Evolutionary conservation across 2,797 vertebrate genomes (phyloP), one percentile per base, ranked within the genome.

Genomic region (Acipenser transmontanus): DNA sequence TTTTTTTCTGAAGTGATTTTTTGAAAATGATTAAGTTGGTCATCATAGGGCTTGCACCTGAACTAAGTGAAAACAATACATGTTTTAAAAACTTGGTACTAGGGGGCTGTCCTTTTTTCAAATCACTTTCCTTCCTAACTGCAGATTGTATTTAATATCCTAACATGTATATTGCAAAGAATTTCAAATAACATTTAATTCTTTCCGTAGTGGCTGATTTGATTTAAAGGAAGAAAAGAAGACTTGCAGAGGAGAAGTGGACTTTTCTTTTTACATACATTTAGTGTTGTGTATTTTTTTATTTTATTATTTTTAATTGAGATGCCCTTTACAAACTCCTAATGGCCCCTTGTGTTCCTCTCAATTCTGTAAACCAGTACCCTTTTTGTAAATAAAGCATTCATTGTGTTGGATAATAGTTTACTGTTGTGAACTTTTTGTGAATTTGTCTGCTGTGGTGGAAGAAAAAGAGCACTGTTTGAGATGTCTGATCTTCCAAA

Each of bases 171-270:
- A 17, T 17, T 17, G 17, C 1, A 17, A 17, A 17, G 17, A 17
- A 17, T 14, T 17, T 10, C 56, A 59, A 49, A 59, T 49, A 14
- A 48, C 34, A 9, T 12, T 59, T 13, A 13, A 7, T 59, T n/a
- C 13, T 63, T 66, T 61, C 72, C 6, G 0, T 82, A 91, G 89
- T 91, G 72, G 88, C 89, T 0, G 87, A 89, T 49, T 71, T 82
- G 73, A 91, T 87, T 81, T 91, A 69, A 87, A 64, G 70, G 8
- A 52, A 11, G 13, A 48, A 20, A 47, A 48, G 34, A 7, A 50
- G 1, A 65, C n/a, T 17, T 57, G 0, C 3, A 0, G 3, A 67
- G 64, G 3, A 67, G 64, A 34, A 49, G 54, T 34, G 61, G 3
- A 9, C 56, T 62, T 65, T 34, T 51, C 59, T 62, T 60, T 51